Base-by-base conservation (phyloP, 2,888 invertebrate genomes). In the Augiades crinisus region DNA sequence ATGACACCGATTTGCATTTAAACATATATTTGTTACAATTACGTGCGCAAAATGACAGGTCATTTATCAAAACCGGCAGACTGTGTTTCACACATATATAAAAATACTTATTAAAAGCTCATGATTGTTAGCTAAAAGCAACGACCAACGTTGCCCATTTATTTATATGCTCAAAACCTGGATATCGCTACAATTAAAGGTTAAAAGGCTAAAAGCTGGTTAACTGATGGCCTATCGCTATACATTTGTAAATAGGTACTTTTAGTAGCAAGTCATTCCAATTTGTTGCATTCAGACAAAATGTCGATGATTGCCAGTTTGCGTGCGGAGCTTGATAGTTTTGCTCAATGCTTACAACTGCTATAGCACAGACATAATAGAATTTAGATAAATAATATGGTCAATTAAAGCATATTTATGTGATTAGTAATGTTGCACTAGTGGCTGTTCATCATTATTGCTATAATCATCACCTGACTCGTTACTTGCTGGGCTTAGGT, bases 231-330 rank as follows among this genome's bases (percentile, higher is more conserved):
- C 24, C 36, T 46, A 46, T 46, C 45, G 45, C 45, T 24, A 36
- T 46, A 41, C 30, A 12, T 46, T 46, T 46, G 34, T 36, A 36
- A 46, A 36, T 46, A 34, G 34, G 24, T 36, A 44, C 44, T 50
- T 47, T 40, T 36, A 13, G 36, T 36, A 43, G 27, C 50, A 13
- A 51, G 37, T 21, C 64, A 69, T 76, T 81, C 81, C 73, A 78
- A 81, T 84, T 81, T 72, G 75, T 72, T 78, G 79, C 81, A 78
- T 78, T 78, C 70, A 75, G 68, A 63, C 64, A 62, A 65, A 68
- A 70, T 74, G 62, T 68, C 67, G 65, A 63, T 86, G 82, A 87
- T 87, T 79, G 71, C 82, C 55, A 47, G 78, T 78, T 87, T 75
- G 87, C 87, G 86, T 86, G 86, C 65, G 47, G 51, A 54, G 56